Percentiles rank a stretch among this genome's conserved stretches.
Conservation (phyloP, 2,888 invertebrate species). For the Andrena haemorrhoa region DNA sequence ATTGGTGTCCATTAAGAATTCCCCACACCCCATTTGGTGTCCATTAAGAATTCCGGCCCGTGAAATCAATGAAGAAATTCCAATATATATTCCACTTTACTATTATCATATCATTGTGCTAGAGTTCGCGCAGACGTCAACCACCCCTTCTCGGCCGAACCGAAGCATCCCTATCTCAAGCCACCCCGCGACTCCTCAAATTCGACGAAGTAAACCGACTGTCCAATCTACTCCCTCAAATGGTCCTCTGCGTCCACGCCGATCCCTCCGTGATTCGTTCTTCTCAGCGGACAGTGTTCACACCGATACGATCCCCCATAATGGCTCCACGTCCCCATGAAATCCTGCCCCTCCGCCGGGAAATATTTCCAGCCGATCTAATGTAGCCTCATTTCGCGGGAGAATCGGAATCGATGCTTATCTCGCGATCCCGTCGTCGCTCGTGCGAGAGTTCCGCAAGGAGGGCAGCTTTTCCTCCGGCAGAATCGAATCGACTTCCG, state of each 20-base stretch:
- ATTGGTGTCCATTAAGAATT: too few relatives aligned
- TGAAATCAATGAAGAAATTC: too few relatives aligned
- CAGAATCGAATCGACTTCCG: constrained; percentile 73
- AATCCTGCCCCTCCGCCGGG: constrained; percentile 19
- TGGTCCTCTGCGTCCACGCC: too few relatives aligned
- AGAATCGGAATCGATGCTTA: constrained; percentile 69
- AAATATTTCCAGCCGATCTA: constrained; percentile 46
- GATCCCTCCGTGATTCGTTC: not conserved
- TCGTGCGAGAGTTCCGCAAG: constrained; percentile 72
- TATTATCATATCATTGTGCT: too few relatives aligned
- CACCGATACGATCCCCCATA: not conserved
- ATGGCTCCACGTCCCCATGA: constrained; percentile 2
- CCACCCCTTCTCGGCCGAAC: too few relatives aligned
- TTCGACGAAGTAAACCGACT: too few relatives aligned
- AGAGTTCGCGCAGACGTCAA: too few relatives aligned
- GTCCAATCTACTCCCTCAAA: not conserved
- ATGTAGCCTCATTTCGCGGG: constrained; percentile 47
- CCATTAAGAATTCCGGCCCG: too few relatives aligned
- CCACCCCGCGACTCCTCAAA: not conserved
- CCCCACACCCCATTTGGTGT: too few relatives aligned
- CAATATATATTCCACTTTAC: too few relatives aligned
- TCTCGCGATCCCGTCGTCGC: constrained; percentile 73
- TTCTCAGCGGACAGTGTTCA: not conserved
- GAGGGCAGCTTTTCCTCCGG: constrained; percentile 45
- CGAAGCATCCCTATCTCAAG: too few relatives aligned